Evolutionary conservation across 2,888 invertebrate species (phyloP).

Genomic region (Andrena fulva): DNA sequence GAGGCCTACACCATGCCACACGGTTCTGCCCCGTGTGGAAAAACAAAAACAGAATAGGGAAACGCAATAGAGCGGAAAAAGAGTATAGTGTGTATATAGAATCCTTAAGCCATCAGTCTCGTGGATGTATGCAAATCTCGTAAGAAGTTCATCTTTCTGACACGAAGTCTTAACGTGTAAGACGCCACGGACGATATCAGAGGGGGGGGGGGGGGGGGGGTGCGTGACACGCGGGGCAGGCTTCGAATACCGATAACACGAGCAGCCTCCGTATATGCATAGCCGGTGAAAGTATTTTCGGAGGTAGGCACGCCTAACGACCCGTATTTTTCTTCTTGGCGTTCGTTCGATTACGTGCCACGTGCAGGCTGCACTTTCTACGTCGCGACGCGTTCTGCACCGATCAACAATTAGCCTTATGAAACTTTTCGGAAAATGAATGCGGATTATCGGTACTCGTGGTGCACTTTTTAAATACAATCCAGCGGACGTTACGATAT

Average conservation of each 20-base stretch:
- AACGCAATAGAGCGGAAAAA: slow-evolving; percentile 40
- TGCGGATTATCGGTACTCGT: slow-evolving; percentile 28
- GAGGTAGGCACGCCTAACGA: neutral
- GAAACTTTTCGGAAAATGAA: neutral
- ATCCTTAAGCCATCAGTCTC: slow-evolving; percentile 61
- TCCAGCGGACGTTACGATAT: slow-evolving; percentile 2
- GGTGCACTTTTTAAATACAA: neutral
- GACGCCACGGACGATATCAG: slow-evolving; percentile 51
- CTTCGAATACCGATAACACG: slow-evolving; percentile 24
- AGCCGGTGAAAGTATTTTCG: slow-evolving; percentile 33
- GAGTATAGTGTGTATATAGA: slow-evolving; percentile 39
- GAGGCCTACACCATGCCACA: slow-evolving; percentile 84
- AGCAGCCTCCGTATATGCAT: slow-evolving; percentile 6
- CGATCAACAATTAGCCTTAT: neutral
- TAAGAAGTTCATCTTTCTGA: slow-evolving; percentile 74
- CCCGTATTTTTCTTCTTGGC: slow-evolving; percentile 24
- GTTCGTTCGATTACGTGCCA: slow-evolving; percentile 37
- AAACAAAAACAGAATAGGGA: slow-evolving; percentile 2
- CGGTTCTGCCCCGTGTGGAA: slow-evolving; percentile 68
- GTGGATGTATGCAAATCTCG: slow-evolving; percentile 72
- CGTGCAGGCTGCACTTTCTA: slow-evolving; percentile 54
- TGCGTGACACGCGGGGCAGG: neutral
- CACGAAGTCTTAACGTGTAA: slow-evolving; percentile 25
- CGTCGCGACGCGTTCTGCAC: neutral
- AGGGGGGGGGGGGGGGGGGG: neutral